phyloP scores from a whole-genome alignment of 2,113 vertebrate genomes.

The Gracilinanus agilis region DNA sequence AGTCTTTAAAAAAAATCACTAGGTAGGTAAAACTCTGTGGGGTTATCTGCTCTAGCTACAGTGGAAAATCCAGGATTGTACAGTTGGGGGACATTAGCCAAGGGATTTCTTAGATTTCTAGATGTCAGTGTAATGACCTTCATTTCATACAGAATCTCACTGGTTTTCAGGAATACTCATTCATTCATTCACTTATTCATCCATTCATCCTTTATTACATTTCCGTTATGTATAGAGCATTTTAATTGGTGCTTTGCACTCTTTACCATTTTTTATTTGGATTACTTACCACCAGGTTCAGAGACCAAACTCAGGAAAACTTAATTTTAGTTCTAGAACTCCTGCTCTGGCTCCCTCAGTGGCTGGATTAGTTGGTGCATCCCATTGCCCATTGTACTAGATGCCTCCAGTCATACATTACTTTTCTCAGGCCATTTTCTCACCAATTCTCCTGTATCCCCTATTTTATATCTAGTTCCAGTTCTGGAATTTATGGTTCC shows the following conservation, averaged over 20 bases:
- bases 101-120: neutral
- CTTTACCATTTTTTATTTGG: too few relatives aligned
- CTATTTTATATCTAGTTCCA: neutral
- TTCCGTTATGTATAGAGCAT: neutral
- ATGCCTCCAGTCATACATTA: neutral
- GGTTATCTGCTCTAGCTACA: neutral
- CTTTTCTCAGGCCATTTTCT: neutral
- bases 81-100: neutral
- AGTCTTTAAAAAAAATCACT: conserved; percentile 10
- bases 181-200: too few relatives aligned
- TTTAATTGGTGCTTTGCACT: neutral
- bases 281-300: neutral
- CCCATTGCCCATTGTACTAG: neutral
- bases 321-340: neutral
- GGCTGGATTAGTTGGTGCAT: neutral
- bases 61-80: neutral
- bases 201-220: neutral
- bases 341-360: neutral
- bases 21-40: neutral
- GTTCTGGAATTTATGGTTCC: too few relatives aligned
- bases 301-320: neutral
- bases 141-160: neutral
- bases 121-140: neutral
- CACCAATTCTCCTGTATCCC: neutral
- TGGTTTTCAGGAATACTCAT: neutral